These are phyloP conservation scores for Aproaerema taeniolella DNA, from an alignment of 2,888 invertebrate genomes.

Conservation along the genomic window DNA sequence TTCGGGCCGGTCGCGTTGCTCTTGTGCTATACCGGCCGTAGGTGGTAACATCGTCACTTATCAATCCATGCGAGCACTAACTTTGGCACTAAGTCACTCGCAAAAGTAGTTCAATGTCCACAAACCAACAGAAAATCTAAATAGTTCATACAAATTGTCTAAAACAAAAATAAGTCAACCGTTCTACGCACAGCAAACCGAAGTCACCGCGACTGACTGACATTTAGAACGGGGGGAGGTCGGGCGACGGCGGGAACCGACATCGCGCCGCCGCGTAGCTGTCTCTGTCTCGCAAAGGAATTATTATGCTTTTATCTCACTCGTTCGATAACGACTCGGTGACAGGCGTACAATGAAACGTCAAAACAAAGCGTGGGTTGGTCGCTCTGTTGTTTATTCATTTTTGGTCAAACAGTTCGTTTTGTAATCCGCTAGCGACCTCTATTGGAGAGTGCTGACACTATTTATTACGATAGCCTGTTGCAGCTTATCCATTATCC, in stretches of 20 bases:
- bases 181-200: slow-evolving; percentile 57
- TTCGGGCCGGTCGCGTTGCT: slow-evolving; percentile 67
- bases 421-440: too few species aligned
- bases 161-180: slow-evolving; percentile 44
- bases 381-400: background rate
- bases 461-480: too few species aligned
- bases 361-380: slow-evolving; percentile 72
- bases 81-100: slow-evolving; percentile 39
- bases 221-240: slow-evolving; percentile 22
- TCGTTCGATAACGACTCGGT: slow-evolving; percentile 47
- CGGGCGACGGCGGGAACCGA: slow-evolving; percentile 67
- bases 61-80: slow-evolving; percentile 61
- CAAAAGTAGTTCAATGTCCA: slow-evolving; percentile 30
- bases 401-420: too few species aligned
- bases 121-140: slow-evolving; percentile 23
- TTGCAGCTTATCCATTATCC: too few species aligned
- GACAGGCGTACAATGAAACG: slow-evolving; percentile 56
- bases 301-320: slow-evolving; percentile 34
- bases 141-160: slow-evolving; percentile 22
- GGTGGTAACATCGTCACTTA: slow-evolving; percentile 68
- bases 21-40: slow-evolving; percentile 68
- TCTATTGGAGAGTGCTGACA: too few species aligned
- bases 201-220: slow-evolving; percentile 61
- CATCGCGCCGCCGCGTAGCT: slow-evolving; percentile 64
- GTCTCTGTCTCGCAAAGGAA: slow-evolving; percentile 35